A percentile compares a stretch with the other conserved stretches of the same genome.
These are phyloP conservation scores for Acrobasis suavella DNA, from an alignment of 2,888 invertebrate species.

Conservation along the genomic window DNA sequence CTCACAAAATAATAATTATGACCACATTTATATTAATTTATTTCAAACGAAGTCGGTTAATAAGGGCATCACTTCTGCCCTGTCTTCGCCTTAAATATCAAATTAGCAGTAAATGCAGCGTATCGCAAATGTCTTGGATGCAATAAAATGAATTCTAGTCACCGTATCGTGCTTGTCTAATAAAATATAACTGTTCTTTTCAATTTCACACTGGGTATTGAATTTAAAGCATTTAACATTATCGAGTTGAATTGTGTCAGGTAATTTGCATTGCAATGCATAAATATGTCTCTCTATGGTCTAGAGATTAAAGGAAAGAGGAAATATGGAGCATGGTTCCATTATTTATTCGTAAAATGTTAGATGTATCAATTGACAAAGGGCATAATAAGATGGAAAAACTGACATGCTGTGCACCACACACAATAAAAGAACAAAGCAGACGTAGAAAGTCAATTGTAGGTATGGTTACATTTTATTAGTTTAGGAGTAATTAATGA, in stretches of 20 bases:
- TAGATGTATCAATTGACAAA: too few species aligned
- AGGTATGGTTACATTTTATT: too few species aligned
- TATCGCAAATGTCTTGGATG: not conserved
- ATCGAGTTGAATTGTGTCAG: slow-evolving; percentile 1
- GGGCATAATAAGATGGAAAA: too few species aligned
- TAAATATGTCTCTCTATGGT: not conserved
- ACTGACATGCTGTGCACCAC: too few species aligned
- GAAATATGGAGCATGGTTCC: not conserved
- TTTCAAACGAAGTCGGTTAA: too few species aligned
- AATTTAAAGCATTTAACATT: not conserved
- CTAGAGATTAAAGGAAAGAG: not conserved
- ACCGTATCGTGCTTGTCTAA: not conserved
- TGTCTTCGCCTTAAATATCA: not conserved
- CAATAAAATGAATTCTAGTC: not conserved
- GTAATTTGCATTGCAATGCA: not conserved
- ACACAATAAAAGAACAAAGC: too few species aligned
- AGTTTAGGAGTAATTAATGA: too few species aligned
- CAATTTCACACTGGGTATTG: slow-evolving; percentile 1
- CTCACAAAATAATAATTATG: too few species aligned
- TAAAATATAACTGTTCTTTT: slow-evolving; percentile 1
- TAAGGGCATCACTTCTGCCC: too few species aligned
- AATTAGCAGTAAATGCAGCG: not conserved
- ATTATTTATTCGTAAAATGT: not conserved
- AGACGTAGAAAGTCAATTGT: too few species aligned
- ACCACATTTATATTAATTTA: too few species aligned